A percentile compares a stretch with the other conserved stretches of the same genome.
These are phyloP conservation scores for Andrena hattorfiana DNA, from an alignment of 2,888 invertebrate species.

Conservation along the genomic window DNA sequence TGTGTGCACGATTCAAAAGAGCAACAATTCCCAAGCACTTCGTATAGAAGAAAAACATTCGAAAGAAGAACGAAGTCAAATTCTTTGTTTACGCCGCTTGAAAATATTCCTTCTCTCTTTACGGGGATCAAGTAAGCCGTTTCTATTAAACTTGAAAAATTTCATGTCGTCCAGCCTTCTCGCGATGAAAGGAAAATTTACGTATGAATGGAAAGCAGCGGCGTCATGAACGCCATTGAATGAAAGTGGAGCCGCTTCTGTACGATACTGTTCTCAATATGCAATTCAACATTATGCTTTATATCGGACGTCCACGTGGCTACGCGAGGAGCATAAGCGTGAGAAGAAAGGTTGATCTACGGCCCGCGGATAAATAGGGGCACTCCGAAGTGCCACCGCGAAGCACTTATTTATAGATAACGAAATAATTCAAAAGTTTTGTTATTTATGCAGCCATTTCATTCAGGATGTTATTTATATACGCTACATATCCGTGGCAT, in stretches of 20 bases:
- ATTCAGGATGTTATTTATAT: slow-evolving; percentile 22
- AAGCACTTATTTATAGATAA: slow-evolving; percentile 28
- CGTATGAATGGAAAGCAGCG: slow-evolving; percentile 36
- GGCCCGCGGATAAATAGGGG: slow-evolving; percentile 27
- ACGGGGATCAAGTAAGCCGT: background rate
- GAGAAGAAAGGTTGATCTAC: slow-evolving; percentile 35
- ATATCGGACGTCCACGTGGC: background rate
- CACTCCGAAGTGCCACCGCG: background rate
- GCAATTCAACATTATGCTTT: slow-evolving; percentile 18
- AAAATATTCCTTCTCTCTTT: slow-evolving; percentile 3
- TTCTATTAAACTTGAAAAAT: slow-evolving; percentile 48
- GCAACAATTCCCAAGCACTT: background rate
- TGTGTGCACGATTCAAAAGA: slow-evolving; percentile 9
- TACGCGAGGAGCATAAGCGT: background rate
- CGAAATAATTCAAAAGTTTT: slow-evolving; percentile 46
- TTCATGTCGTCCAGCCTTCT: slow-evolving; percentile 8
- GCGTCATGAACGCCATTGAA: slow-evolving; percentile 31
- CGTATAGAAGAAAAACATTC: background rate
- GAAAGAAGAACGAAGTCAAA: slow-evolving; percentile 17
- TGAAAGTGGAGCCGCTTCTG: slow-evolving; percentile 23
- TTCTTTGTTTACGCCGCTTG: slow-evolving; percentile 3
- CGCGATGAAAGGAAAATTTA: slow-evolving; percentile 38
- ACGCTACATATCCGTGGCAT: background rate
- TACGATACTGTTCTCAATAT: slow-evolving; percentile 21
- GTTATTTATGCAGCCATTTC: slow-evolving; percentile 27